A percentile compares a stretch with the other conserved stretches of the same genome.
phyloP scores from a whole-genome alignment of 2,113 vertebrate species.

The Cebidichthys violaceus region DNA sequence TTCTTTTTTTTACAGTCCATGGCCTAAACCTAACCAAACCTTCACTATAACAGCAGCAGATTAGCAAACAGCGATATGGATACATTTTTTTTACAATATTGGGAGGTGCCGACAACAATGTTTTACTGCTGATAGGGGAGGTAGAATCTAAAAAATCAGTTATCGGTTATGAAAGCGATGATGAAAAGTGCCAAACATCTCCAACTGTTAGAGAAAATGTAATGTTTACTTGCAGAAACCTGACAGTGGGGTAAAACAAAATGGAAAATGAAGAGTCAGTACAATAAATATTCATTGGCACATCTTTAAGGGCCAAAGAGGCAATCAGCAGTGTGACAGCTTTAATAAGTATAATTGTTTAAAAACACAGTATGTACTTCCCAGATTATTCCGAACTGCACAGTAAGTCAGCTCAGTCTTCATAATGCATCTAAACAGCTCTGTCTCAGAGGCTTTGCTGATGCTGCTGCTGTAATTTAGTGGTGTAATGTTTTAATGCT shows the following conservation, averaged over 20 bases:
- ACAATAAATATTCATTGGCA: not conserved
- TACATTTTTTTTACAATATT: not conserved
- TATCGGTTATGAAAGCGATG: not conserved
- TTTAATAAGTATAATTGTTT: not conserved
- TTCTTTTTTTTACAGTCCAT: too few relatives aligned
- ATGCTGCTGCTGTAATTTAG: constrained; percentile 14
- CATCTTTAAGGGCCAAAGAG: not conserved
- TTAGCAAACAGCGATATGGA: too few relatives aligned
- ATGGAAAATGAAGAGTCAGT: not conserved
- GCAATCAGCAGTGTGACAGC: not conserved
- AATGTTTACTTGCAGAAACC: not conserved
- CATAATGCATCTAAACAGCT: not conserved
- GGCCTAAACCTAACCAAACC: not conserved
- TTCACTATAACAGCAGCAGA: not conserved
- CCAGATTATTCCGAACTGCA: not conserved
- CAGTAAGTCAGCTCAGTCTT: not conserved
- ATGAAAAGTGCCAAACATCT: not conserved
- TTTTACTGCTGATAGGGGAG: not conserved
- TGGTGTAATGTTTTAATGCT: constrained; percentile 17
- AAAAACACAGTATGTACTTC: not conserved
- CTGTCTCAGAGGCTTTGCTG: not conserved
- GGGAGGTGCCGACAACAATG: not conserved
- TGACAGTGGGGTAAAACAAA: not conserved
- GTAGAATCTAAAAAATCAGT: not conserved
- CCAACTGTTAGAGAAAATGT: not conserved